These are phyloP conservation scores for Pelobates fuscus DNA, from an alignment of 2,113 vertebrate genomes.

Conservation along the genomic window DNA sequence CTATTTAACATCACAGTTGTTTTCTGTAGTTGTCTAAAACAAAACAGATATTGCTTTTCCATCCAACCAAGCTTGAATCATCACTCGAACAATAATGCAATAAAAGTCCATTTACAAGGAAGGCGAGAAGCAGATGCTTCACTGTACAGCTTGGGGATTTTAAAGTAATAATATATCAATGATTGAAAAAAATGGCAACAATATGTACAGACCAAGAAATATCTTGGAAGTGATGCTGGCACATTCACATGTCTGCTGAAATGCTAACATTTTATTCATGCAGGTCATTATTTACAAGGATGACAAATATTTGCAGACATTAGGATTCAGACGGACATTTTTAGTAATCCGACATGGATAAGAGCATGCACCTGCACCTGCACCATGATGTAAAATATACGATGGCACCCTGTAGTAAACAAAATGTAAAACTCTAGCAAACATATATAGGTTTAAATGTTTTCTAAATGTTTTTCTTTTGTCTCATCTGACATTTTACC, in stretches of 20 bases:
- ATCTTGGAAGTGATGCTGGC: background rate
- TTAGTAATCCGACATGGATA: too few relatives aligned
- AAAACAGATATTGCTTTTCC: slow-evolving; percentile 3
- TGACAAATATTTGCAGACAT: too few relatives aligned
- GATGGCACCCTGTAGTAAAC: too few relatives aligned
- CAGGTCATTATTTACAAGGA: too few relatives aligned
- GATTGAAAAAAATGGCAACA: slow-evolving; percentile 1
- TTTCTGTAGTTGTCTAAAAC: background rate
- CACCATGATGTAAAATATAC: too few relatives aligned
- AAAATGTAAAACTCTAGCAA: too few relatives aligned
- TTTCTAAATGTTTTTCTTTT: too few relatives aligned
- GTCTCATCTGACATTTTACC: too few relatives aligned
- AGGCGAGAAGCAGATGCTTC: background rate
- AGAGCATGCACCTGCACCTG: too few relatives aligned
- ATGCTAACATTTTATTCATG: background rate
- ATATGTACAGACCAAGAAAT: slow-evolving; percentile 1
- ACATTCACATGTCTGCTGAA: slow-evolving; percentile 2
- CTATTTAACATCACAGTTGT: slow-evolving; percentile 12
- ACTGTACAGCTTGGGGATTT: background rate
- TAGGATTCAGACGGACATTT: too few relatives aligned
- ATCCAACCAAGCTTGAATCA: background rate
- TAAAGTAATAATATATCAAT: slow-evolving; percentile 17
- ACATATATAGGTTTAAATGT: too few relatives aligned
- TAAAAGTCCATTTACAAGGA: slow-evolving; percentile 6
- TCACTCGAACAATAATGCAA: background rate